A percentile compares a stretch with the other conserved stretches of the same genome.
Evolutionary conservation across 2,888 invertebrate genomes (phyloP).

Genomic region (Seira ritae): DNA sequence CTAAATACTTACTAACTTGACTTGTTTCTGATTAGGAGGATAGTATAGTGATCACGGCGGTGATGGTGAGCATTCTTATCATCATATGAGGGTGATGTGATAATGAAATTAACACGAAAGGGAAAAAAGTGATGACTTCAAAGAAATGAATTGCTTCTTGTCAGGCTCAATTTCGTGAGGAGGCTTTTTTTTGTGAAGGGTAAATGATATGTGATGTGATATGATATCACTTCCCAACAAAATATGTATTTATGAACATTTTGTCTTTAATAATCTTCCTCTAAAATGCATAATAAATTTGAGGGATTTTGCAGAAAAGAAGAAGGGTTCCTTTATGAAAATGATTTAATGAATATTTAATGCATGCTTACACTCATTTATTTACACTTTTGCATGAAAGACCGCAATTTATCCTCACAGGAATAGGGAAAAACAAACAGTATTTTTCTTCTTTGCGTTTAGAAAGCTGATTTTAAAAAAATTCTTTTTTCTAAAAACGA

Average conservation of each 20-base stretch:
- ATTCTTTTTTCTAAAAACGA: background rate
- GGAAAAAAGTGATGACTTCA: background rate
- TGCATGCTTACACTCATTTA: conserved; percentile 7
- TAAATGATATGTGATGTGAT: too few relatives aligned
- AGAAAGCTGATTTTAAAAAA: conserved; percentile 13
- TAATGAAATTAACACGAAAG: conserved; percentile 43
- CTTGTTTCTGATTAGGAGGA: background rate
- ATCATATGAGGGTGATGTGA: conserved; percentile 29
- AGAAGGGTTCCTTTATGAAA: background rate
- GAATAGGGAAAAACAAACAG: background rate
- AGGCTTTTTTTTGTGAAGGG: too few relatives aligned
- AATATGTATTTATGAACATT: background rate
- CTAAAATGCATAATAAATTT: background rate
- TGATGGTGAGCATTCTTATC: too few relatives aligned
- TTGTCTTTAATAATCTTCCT: background rate
- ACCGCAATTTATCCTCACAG: background rate
- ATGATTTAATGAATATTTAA: conserved; percentile 14
- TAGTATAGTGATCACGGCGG: too few relatives aligned
- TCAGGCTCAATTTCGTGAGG: conserved; percentile 11
- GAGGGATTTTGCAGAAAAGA: background rate
- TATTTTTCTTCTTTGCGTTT: background rate
- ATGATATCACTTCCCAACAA: background rate
- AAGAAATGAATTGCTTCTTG: conserved; percentile 1
- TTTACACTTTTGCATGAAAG: conserved; percentile 9
- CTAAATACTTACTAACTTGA: background rate